These are phyloP conservation scores for Anoplophora glabripennis DNA, from an alignment of 1,140 invertebrate genomes.

Conservation along the genomic window DNA sequence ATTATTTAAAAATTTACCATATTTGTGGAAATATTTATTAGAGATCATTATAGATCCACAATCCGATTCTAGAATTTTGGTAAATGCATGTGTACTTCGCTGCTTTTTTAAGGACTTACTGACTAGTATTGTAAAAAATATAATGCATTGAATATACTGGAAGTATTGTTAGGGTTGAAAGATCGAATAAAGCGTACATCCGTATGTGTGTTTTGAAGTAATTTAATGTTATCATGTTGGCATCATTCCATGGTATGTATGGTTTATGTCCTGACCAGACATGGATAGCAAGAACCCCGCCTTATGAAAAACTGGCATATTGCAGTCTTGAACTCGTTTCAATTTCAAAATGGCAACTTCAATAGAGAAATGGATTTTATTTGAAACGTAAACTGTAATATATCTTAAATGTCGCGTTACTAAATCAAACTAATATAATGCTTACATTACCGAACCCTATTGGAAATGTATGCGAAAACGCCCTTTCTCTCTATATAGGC, in stretches of 20 bases:
- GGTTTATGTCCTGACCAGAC: constrained; percentile 35
- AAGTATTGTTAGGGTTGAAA: too few species aligned
- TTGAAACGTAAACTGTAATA: constrained; percentile 16
- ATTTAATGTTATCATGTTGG: constrained; percentile 33
- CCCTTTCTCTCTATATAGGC: constrained; percentile 3
- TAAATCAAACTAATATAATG: constrained; percentile 35
- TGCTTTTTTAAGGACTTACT: too few species aligned
- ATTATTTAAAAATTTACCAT: too few species aligned
- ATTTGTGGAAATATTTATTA: too few species aligned
- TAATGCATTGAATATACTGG: too few species aligned
- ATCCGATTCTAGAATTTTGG: too few species aligned
- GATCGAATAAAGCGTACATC: not conserved
- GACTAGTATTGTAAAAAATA: too few species aligned
- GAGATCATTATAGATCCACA: too few species aligned
- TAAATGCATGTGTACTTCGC: too few species aligned
- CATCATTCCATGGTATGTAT: constrained; percentile 38
- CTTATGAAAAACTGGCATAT: constrained; percentile 38
- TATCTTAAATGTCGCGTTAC: constrained; percentile 19
- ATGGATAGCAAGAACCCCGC: constrained; percentile 28
- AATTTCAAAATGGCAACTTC: constrained; percentile 37
- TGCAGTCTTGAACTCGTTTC: constrained; percentile 34
- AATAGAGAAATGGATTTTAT: constrained; percentile 32
- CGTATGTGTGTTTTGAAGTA: constrained; percentile 19
- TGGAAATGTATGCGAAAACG: constrained; percentile 20
- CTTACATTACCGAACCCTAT: constrained; percentile 31